phyloP scores from a whole-genome alignment of 1,140 invertebrate genomes.

The Aphelinus certus region DNA sequence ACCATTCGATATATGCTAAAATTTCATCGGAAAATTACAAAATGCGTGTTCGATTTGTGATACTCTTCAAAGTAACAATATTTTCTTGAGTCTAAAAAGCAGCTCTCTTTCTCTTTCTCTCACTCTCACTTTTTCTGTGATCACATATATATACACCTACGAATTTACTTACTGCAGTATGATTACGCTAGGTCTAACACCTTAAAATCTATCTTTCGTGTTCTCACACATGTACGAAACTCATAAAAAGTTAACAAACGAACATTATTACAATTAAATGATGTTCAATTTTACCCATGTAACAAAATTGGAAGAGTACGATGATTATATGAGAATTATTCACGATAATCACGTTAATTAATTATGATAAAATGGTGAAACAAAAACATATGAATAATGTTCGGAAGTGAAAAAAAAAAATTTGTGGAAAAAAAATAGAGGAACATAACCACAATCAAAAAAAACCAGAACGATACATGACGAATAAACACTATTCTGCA shows the following conservation, averaged over 20 bases:
- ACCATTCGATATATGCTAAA: not conserved
- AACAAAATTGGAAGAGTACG: constrained; percentile 26
- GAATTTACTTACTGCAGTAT: constrained; percentile 50
- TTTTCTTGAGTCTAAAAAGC: constrained; percentile 45
- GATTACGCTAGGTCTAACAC: constrained; percentile 49
- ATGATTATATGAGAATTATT: constrained; percentile 29
- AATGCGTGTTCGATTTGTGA: constrained; percentile 4
- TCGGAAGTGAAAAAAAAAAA: not conserved
- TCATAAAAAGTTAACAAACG: constrained; percentile 39
- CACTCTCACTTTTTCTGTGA: constrained; percentile 24
- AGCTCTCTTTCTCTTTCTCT: constrained; percentile 1
- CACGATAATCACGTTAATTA: constrained; percentile 38
- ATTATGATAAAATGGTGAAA: constrained; percentile 22
- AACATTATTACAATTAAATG: constrained; percentile 38
- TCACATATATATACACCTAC: constrained; percentile 54
- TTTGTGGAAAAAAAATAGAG: constrained; percentile 24
- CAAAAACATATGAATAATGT: constrained; percentile 18
- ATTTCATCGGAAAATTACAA: constrained; percentile 25
- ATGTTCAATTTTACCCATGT: constrained; percentile 34
- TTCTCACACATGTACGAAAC: constrained; percentile 32
- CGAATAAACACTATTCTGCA: constrained; percentile 14
- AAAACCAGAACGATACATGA: constrained; percentile 16
- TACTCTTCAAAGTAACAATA: constrained; percentile 44
- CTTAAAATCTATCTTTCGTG: constrained; percentile 44
- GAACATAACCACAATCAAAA: constrained; percentile 28